Evolutionary conservation across 2,888 invertebrate genomes (phyloP).

Genomic region (Hypomecis atomaria): DNA sequence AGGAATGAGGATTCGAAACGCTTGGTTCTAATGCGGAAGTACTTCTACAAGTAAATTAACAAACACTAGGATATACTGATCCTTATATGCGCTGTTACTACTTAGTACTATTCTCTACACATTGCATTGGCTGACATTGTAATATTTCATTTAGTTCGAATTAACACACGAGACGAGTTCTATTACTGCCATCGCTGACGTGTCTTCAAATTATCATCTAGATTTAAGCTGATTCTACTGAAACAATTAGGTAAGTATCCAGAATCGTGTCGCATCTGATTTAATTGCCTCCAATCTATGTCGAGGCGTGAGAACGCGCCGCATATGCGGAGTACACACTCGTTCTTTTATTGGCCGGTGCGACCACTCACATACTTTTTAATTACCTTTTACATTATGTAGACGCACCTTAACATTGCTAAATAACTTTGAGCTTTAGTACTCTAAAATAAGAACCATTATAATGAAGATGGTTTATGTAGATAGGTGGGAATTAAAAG

Average conservation of each 20-base stretch:
- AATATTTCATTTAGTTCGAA: too few relatives aligned
- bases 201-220: not conserved
- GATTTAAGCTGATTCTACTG: not conserved
- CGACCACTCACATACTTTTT: slow-evolving; percentile 42
- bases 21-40: too few relatives aligned
- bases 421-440: slow-evolving; percentile 15
- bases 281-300: slow-evolving; percentile 33
- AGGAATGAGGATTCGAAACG: too few relatives aligned
- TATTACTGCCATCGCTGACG: too few relatives aligned
- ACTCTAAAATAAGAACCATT: not conserved
- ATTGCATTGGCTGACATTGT: too few relatives aligned
- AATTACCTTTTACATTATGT: slow-evolving; percentile 44
- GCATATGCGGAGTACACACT: slow-evolving; percentile 47
- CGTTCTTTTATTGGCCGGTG: slow-evolving; percentile 41
- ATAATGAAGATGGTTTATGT: slow-evolving; percentile 2
- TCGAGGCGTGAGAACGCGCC: slow-evolving; percentile 45
- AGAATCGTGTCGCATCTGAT: slow-evolving; percentile 33
- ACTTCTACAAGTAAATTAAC: too few relatives aligned
- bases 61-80: too few relatives aligned
- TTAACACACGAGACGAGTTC: too few relatives aligned
- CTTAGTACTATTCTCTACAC: too few relatives aligned
- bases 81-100: too few relatives aligned
- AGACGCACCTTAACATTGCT: slow-evolving; percentile 31
- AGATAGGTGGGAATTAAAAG: slow-evolving; percentile 24
- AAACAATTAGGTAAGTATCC: slow-evolving; percentile 14